Evolutionary conservation across 2,797 vertebrate species (phyloP).

Genomic region (Ataeniobius toweri): DNA sequence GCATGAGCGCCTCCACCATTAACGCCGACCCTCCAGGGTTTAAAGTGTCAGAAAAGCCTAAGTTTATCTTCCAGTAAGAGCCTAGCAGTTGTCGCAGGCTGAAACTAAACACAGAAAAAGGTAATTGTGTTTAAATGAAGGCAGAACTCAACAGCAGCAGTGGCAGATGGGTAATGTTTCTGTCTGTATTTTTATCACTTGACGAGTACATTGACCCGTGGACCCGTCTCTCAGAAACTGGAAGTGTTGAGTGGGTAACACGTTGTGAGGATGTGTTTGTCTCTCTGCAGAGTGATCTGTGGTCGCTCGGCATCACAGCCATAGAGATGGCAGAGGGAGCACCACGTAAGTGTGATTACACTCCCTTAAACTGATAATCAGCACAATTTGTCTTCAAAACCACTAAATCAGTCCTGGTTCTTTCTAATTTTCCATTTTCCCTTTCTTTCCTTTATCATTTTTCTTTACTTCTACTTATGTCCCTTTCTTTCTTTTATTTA

Average conservation of each 20-base stretch:
- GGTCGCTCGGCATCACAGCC: conserved; percentile 96
- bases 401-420: not conserved
- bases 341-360: conserved; percentile 88
- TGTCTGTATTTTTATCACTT: conserved; percentile 42
- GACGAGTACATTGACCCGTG: conserved; percentile 42
- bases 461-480: not conserved
- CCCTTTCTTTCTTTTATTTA: not conserved
- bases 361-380: not conserved
- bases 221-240: not conserved
- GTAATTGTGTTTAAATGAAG: not conserved
- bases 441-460: not conserved
- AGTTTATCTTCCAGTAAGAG: conserved; percentile 1
- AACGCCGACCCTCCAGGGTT: conserved; percentile 34
- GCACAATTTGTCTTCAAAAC: conserved; percentile 17
- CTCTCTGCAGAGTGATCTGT: conserved; percentile 90
- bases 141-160: not conserved
- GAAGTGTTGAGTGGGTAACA: conserved; percentile 37
- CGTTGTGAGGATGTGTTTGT: conserved; percentile 26
- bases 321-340: conserved; percentile 98
- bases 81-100: not conserved
- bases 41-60: conserved; percentile 11
- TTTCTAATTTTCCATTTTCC: not conserved
- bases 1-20: conserved; percentile 35
- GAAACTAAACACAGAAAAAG: not conserved
- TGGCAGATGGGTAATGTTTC: conserved; percentile 37